Conservation (phyloP, 2,113 vertebrate species). For the Taurulus bubalis region DNA sequence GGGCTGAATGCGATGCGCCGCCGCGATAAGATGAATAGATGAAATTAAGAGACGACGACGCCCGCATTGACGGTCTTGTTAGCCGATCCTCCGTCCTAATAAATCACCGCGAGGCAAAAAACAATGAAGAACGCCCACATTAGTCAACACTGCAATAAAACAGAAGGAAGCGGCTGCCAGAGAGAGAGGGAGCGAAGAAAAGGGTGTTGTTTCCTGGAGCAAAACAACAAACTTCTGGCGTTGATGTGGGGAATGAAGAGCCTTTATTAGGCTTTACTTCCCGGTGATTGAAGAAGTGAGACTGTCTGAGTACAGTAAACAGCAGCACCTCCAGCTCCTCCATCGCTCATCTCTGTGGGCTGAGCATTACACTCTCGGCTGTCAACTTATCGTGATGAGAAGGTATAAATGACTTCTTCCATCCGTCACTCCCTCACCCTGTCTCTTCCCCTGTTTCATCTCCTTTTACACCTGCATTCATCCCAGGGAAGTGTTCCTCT, state of each 20-base stretch:
- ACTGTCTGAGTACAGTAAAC: constrained; percentile 12
- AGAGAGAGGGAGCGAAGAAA: not conserved
- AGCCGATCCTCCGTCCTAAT: constrained; percentile 48
- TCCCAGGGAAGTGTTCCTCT: not conserved
- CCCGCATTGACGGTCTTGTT: constrained; percentile 50
- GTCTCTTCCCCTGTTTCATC: constrained; percentile 13
- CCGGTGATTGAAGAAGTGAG: constrained; percentile 29
- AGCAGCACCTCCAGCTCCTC: constrained; percentile 27
- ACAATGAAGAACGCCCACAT: constrained; percentile 59
- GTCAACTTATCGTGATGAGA: constrained; percentile 32
- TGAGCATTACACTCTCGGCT: constrained; percentile 18
- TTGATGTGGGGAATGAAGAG: constrained; percentile 43
- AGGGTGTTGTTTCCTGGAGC: constrained; percentile 44
- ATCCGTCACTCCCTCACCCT: constrained; percentile 37
- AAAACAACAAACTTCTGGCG: constrained; percentile 45
- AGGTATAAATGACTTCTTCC: constrained; percentile 16
- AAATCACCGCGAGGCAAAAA: constrained; percentile 48
- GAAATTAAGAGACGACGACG: constrained; percentile 47
- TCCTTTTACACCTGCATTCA: not conserved
- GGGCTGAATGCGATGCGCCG: constrained; percentile 22
- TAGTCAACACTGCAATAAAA: constrained; percentile 45
- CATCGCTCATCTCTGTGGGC: constrained; percentile 29
- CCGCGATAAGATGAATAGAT: constrained; percentile 48
- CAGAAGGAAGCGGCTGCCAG: constrained; percentile 22
- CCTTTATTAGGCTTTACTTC: constrained; percentile 46